Evolutionary conservation across 2,888 invertebrate species (phyloP), one percentile per base, ranked within the genome.

Genomic region (Melanophora roralis): DNA sequence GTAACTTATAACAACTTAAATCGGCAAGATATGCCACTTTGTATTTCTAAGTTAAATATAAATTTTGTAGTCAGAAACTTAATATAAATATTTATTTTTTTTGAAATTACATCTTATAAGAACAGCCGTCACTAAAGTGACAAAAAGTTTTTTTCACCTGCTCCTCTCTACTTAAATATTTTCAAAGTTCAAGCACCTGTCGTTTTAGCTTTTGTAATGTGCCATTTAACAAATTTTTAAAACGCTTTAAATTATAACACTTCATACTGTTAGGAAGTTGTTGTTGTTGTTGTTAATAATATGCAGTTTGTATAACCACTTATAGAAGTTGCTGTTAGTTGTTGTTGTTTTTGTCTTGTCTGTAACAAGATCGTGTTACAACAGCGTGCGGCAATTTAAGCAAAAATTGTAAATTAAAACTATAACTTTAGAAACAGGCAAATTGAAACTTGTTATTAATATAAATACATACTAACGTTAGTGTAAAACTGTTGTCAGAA

Each of bases 391-490:
- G 12, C 53, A 32, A 6, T 27, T 16, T 43, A 27, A 23, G 38
- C 11, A 40, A 34, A 49, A 62, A 47, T 21, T 45, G 34, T 16
- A 23, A 67, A 53, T 43, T 32, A 6, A 43, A 19, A 65, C 27
- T 6, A 38, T 51, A 65, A 40, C 38, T 65, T 27, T 12, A 51
- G 23, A 65, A 14, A 55, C 34, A 55, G 21, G 16, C 53, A 53
- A n/a, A 38, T 19, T 49, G 7, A n/a, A 49, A 43, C 43, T 47
- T 59, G 9, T 16, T 60, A 43, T 11, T 53, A 53, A 53, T 72
- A 62, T 62, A 45, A 14, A 45, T 45, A 68, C 23, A 49, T 3
- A 21, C n/a, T n/a, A n/a, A n/a, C 59, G 27, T 32, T 27, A 23
- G 43, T 14, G 6, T 27, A 27, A 34, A 72, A 51, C 11, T 21